Evolutionary conservation across 1,140 invertebrate species (phyloP).

Genomic region (Yoshiicerus persimilis): DNA sequence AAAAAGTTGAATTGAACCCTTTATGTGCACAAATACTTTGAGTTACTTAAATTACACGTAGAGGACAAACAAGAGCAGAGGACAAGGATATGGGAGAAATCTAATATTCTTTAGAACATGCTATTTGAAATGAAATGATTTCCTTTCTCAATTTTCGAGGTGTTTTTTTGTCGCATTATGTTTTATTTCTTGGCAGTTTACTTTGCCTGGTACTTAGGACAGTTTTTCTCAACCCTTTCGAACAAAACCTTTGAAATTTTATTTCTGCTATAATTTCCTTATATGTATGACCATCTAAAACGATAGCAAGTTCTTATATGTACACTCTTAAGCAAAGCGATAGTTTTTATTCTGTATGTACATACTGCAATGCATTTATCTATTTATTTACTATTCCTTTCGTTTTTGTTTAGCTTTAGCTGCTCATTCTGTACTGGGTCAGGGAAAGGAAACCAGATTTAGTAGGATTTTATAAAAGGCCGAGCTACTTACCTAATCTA

Average conservation of each 20-base stretch:
- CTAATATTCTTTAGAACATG: not conserved
- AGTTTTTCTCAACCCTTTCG: constrained; percentile 5
- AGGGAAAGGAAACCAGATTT: not conserved
- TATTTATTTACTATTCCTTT: not conserved
- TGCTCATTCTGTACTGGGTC: not conserved
- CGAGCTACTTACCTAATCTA: not conserved
- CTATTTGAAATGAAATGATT: not conserved
- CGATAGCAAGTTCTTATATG: not conserved
- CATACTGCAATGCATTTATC: not conserved
- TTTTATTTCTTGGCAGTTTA: not conserved
- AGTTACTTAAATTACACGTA: not conserved
- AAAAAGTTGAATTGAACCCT: not conserved
- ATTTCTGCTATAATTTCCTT: not conserved
- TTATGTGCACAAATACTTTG: not conserved
- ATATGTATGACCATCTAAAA: not conserved
- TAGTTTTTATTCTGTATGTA: not conserved
- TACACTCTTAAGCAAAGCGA: not conserved
- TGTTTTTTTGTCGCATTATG: not conserved
- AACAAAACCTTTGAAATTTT: not conserved
- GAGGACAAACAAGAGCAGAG: not conserved
- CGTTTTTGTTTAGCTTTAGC: too few relatives aligned
- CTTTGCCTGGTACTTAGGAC: not conserved
- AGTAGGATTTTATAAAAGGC: not conserved
- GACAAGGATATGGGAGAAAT: not conserved
- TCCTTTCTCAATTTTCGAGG: not conserved